Percentiles rank a stretch among this genome's conserved stretches.
Conservation (phyloP, 1,140 invertebrate species). For the Drosophila auraria region DNA sequence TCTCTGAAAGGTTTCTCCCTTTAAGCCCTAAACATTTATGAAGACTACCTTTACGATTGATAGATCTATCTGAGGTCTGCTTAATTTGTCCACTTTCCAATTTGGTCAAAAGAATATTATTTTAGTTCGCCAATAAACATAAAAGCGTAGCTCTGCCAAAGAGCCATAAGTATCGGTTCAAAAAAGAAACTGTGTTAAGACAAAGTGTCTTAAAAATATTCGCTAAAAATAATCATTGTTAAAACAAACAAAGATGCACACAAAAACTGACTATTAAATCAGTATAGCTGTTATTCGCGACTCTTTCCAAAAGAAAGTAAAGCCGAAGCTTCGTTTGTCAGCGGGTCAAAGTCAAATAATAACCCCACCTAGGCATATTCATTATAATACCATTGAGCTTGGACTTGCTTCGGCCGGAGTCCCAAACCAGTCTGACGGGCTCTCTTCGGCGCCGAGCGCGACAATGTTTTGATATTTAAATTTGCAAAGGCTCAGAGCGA, state of each 20-base stretch:
- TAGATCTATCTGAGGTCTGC: not conserved
- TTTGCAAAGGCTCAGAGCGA: slow-evolving; percentile 23
- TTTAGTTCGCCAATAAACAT: slow-evolving; percentile 11
- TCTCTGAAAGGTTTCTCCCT: not conserved
- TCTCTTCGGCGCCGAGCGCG: slow-evolving; percentile 18
- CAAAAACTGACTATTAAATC: slow-evolving; percentile 25
- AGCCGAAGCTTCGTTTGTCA: slow-evolving; percentile 22
- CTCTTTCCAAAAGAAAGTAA: slow-evolving; percentile 56
- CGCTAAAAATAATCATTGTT: slow-evolving; percentile 28
- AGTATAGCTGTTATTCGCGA: slow-evolving; percentile 19
- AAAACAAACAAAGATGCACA: slow-evolving; percentile 40
- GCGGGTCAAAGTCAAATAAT: slow-evolving; percentile 51
- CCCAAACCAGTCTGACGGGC: slow-evolving; percentile 39
- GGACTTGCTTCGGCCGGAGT: slow-evolving; percentile 22
- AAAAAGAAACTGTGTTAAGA: slow-evolving; percentile 21
- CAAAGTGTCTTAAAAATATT: slow-evolving; percentile 14
- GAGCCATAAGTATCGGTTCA: not conserved
- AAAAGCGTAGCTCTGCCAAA: slow-evolving; percentile 1
- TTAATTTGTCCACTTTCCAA: slow-evolving; percentile 34
- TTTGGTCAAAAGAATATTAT: slow-evolving; percentile 30
- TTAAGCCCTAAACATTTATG: not conserved
- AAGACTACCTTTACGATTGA: not conserved
- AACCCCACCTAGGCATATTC: slow-evolving; percentile 45
- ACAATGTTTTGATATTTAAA: slow-evolving; percentile 35
- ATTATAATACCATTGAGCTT: slow-evolving; percentile 42